These are phyloP conservation scores for Myotis findleyi DNA, from an alignment of 2,797 vertebrate genomes.

Conservation along the genomic window DNA sequence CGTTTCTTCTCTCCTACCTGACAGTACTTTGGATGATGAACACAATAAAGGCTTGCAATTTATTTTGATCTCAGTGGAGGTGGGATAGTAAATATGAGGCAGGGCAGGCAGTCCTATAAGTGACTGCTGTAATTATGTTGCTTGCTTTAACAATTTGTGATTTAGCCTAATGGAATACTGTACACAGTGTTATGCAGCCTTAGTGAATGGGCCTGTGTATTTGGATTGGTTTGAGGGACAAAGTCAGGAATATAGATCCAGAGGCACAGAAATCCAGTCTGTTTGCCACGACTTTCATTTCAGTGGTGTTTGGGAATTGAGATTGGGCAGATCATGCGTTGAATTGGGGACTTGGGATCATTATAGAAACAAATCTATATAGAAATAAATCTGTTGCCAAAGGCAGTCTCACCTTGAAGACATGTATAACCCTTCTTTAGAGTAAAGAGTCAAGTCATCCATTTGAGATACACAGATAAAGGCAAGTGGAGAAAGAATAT, in stretches of 20 bases:
- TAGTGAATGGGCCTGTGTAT: not conserved
- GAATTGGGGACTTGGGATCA: not conserved
- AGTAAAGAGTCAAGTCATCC: not conserved
- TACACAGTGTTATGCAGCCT: not conserved
- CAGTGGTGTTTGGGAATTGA: not conserved
- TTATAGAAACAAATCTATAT: not conserved
- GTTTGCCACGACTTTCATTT: not conserved
- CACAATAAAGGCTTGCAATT: not conserved
- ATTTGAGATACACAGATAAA: not conserved
- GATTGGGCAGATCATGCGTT: not conserved
- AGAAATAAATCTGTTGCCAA: not conserved
- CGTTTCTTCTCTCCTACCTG: not conserved
- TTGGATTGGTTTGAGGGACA: not conserved
- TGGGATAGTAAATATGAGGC: not conserved
- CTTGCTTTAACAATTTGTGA: not conserved
- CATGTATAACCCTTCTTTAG: not conserved
- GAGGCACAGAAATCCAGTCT: not conserved
- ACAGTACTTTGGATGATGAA: not conserved
- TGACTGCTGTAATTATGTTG: not conserved
- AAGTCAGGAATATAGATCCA: not conserved
- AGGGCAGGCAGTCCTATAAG: not conserved
- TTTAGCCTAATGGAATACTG: not conserved
- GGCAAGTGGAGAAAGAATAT: not conserved
- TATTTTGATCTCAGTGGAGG: not conserved
- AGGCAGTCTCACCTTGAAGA: not conserved